Conservation (phyloP, 2,888 invertebrate genomes). For the Eupeodes luniger region DNA sequence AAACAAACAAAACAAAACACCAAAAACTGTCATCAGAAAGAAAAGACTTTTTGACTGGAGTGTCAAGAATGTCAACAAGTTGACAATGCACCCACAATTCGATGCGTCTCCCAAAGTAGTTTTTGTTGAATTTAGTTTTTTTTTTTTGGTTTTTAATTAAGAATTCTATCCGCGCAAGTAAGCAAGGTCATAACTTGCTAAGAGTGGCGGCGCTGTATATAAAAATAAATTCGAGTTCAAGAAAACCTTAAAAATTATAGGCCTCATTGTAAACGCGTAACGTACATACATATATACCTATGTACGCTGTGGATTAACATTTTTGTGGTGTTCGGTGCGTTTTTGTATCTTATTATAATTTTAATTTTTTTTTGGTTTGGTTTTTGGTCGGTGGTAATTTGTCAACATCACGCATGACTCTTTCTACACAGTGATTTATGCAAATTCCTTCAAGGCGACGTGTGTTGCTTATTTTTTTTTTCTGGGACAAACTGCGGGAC, state of each 20-base stretch:
- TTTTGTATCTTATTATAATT: slow-evolving; percentile 16
- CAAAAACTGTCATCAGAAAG: slow-evolving; percentile 52
- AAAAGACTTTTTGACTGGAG: slow-evolving; percentile 59
- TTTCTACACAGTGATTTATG: slow-evolving; percentile 59
- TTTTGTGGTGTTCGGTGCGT: slow-evolving; percentile 69
- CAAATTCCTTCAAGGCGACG: slow-evolving; percentile 53
- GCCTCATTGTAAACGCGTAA: slow-evolving; percentile 58
- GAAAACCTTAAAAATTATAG: slow-evolving; percentile 65
- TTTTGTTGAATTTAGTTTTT: slow-evolving; percentile 27
- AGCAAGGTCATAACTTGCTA: slow-evolving; percentile 75
- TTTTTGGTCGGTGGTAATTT: slow-evolving; percentile 49
- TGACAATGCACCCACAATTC: slow-evolving; percentile 70
- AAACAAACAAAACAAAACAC: slow-evolving; percentile 21
- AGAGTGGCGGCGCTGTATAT: slow-evolving; percentile 35
- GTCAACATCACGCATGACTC: slow-evolving; percentile 61
- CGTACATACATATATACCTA: no score
- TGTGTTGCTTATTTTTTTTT: slow-evolving; percentile 11
- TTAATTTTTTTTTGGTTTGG: slow-evolving; percentile 20
- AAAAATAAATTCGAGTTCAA: slow-evolving; percentile 69
- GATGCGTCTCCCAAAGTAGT: slow-evolving; percentile 2
- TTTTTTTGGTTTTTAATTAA: slow-evolving; percentile 49
- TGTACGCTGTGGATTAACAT: slow-evolving; percentile 49
- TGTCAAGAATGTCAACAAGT: slow-evolving; percentile 73
- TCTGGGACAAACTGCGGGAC: slow-evolving; percentile 6
- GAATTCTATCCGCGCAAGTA: slow-evolving; percentile 70